Conservation (phyloP, 2,888 invertebrate species). For the Cyaniris semiargus region DNA sequence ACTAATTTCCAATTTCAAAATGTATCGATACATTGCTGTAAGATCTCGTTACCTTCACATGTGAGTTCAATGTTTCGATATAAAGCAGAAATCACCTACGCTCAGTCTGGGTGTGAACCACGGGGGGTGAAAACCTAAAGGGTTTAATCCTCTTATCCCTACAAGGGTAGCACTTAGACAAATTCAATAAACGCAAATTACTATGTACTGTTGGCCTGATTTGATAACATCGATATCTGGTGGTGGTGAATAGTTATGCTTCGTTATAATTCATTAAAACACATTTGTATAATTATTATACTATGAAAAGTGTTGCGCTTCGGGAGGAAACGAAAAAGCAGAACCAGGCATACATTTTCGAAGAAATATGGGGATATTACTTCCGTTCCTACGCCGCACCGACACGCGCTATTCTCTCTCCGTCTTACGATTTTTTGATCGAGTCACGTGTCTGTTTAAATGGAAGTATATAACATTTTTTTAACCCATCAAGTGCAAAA, state of each 20-base stretch:
- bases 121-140: constrained; percentile 45
- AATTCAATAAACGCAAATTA: constrained; percentile 69
- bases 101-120: not conserved
- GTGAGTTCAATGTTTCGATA: not conserved
- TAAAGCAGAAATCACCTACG: constrained; percentile 8
- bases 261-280: too few species aligned
- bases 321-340: too few species aligned
- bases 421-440: too few species aligned
- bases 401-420: too few species aligned
- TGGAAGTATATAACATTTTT: too few species aligned
- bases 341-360: too few species aligned
- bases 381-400: too few species aligned
- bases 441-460: too few species aligned
- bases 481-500: not conserved
- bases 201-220: constrained; percentile 42
- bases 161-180: constrained; percentile 47
- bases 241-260: not conserved
- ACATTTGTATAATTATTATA: too few species aligned
- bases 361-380: too few species aligned
- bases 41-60: not conserved
- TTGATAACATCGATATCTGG: constrained; percentile 2
- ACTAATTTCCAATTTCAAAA: not conserved
- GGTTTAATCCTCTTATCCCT: constrained; percentile 64
- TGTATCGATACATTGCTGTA: not conserved
- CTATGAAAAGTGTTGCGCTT: too few species aligned